phyloP scores from a whole-genome alignment of 1,140 invertebrate species.

The Oryctes rhinoceros region DNA sequence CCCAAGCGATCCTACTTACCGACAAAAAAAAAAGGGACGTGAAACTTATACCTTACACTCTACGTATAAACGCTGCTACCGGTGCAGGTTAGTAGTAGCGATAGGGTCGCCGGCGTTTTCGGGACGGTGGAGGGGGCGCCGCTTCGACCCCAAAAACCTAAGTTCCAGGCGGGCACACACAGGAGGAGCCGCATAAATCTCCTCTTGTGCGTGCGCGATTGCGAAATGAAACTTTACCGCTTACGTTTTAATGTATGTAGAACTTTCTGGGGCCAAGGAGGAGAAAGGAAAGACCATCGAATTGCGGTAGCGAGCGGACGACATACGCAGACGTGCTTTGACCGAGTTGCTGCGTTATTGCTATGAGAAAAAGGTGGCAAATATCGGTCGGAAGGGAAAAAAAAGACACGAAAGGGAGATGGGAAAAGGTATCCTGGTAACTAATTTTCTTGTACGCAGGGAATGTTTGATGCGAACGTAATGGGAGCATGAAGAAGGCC shows the following conservation, averaged over 20 bases:
- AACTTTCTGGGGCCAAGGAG: background rate
- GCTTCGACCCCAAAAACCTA: too few relatives aligned
- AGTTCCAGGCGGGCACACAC: background rate
- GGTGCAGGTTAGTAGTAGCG: background rate
- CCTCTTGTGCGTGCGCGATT: background rate
- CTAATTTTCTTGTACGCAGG: too few relatives aligned
- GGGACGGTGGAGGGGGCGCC: background rate
- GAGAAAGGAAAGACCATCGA: background rate
- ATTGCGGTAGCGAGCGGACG: background rate
- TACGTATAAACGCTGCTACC: background rate
- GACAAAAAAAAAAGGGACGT: background rate
- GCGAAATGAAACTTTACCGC: slow-evolving; percentile 9
- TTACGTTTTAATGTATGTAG: slow-evolving; percentile 15
- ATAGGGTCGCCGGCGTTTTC: background rate
- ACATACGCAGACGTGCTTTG: background rate
- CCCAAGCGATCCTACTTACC: background rate
- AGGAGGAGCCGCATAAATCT: slow-evolving; percentile 13
- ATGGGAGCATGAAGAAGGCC: too few relatives aligned
- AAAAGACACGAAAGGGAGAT: too few relatives aligned
- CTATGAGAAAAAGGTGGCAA: too few relatives aligned
- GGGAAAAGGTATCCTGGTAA: too few relatives aligned
- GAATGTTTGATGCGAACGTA: too few relatives aligned
- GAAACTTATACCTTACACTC: background rate
- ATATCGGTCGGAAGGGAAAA: too few relatives aligned
- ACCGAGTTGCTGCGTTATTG: too few relatives aligned